Evolutionary conservation across 2,888 invertebrate species (phyloP).

Genomic region (Antheraea assamensis): DNA sequence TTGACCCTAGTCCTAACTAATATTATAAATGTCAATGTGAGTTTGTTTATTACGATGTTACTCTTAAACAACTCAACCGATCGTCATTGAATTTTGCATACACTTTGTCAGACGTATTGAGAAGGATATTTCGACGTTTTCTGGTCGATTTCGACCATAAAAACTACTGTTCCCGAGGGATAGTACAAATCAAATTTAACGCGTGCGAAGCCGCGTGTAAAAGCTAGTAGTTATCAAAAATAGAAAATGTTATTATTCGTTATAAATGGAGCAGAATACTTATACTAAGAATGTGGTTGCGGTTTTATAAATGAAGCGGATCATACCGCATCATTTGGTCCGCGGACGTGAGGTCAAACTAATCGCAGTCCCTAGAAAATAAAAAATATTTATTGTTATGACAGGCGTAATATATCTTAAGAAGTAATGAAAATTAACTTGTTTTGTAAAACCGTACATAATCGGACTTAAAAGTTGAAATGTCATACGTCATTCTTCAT

Average conservation of each 20-base stretch:
- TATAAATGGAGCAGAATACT: slow-evolving; percentile 8
- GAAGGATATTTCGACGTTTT: no score
- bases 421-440: not conserved
- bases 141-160: no score
- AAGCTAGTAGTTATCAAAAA: not conserved
- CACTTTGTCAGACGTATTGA: no score
- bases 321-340: slow-evolving; percentile 52
- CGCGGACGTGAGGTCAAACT: slow-evolving; percentile 54
- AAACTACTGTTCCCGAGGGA: no score
- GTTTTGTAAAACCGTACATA: not conserved
- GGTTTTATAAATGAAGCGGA: slow-evolving; percentile 55
- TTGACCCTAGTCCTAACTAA: no score
- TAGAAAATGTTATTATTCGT: slow-evolving; percentile 1
- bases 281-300: slow-evolving; percentile 39
- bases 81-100: no score
- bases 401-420: not conserved
- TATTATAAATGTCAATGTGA: no score
- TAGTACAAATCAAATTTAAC: no score
- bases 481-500: no score
- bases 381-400: slow-evolving; percentile 44
- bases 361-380: slow-evolving; percentile 51
- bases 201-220: no score
- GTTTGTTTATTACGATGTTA: no score
- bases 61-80: no score
- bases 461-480: not conserved